Conservation (phyloP, 2,888 invertebrate species). For the Spicauda simplicius region DNA sequence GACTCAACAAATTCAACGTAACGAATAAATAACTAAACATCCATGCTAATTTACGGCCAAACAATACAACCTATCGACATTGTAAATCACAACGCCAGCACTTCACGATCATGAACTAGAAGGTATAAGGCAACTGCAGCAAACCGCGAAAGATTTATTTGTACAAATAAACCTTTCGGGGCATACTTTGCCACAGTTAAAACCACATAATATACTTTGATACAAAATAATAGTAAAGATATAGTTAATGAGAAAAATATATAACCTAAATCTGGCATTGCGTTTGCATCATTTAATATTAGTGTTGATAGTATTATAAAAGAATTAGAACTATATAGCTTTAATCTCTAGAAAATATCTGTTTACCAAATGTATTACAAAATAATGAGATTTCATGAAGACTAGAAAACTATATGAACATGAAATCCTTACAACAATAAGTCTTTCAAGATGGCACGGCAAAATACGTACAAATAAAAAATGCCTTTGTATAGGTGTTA, state of each 20-base stretch:
- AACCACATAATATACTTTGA: constrained; percentile 19
- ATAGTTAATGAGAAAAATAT: constrained; percentile 32
- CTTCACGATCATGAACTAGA: constrained; percentile 45
- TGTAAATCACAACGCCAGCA: constrained; percentile 70
- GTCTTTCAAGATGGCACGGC: constrained; percentile 82
- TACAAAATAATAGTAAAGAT: constrained; percentile 3
- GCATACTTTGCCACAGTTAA: constrained; percentile 9
- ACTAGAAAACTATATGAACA: constrained; percentile 84
- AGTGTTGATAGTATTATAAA: constrained; percentile 51
- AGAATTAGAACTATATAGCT: constrained; percentile 63
- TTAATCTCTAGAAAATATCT: constrained; percentile 60
- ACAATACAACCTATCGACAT: constrained; percentile 74
- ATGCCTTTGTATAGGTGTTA: constrained; percentile 75
- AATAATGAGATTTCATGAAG: constrained; percentile 82
- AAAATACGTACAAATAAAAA: constrained; percentile 73
- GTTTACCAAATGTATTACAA: constrained; percentile 68
- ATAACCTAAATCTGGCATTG: constrained; percentile 58
- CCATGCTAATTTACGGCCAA: constrained; percentile 79
- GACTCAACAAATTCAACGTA: constrained; percentile 78
- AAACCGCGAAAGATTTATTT: constrained; percentile 22
- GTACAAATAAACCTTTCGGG: constrained; percentile 26
- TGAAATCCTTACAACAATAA: constrained; percentile 83
- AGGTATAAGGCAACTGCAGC: constrained; percentile 15
- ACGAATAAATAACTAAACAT: constrained; percentile 76
- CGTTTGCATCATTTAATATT: constrained; percentile 42